phyloP scores from a whole-genome alignment of 2,113 vertebrate genomes.

The human region DNA sequence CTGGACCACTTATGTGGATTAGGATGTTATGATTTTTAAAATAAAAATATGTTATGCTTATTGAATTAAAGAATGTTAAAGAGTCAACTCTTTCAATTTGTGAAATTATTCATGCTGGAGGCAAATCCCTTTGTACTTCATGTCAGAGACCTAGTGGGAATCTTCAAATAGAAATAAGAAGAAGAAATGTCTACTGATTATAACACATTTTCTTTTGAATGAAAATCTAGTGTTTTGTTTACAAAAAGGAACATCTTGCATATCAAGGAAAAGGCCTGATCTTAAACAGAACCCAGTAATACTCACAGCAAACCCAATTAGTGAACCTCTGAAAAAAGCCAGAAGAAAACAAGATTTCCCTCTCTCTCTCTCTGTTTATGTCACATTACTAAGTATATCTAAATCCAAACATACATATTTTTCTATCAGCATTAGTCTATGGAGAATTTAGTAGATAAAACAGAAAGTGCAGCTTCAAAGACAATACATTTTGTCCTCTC shows the following conservation, averaged over 20 bases:
- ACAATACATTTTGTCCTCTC: constrained; percentile 5
- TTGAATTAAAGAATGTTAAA: constrained; percentile 43
- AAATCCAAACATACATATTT: constrained; percentile 54
- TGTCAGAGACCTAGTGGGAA: constrained; percentile 45
- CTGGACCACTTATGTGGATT: background rate
- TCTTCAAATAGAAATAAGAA: background rate
- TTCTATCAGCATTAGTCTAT: constrained; percentile 33
- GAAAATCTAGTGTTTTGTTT: constrained; percentile 61
- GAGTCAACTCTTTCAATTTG: constrained; percentile 29
- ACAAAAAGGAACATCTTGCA: constrained; percentile 46
- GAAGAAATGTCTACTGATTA: constrained; percentile 26
- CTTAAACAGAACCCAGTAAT: constrained; percentile 52
- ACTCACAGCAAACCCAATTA: constrained; percentile 68
- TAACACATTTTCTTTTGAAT: constrained; percentile 65
- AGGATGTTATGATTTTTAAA: constrained; percentile 11
- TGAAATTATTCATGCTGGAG: constrained; percentile 55
- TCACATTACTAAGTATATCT: constrained; percentile 63
- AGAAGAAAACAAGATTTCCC: constrained; percentile 48
- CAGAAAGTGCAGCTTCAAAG: background rate
- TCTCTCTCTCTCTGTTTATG: background rate
- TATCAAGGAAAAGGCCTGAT: constrained; percentile 59
- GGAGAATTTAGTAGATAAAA: constrained; percentile 28
- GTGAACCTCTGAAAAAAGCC: constrained; percentile 64
- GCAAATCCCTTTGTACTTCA: constrained; percentile 17
- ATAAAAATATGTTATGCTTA: constrained; percentile 50